Base-by-base conservation (phyloP, 2,888 invertebrate species). In the Hecatera dysodea region DNA sequence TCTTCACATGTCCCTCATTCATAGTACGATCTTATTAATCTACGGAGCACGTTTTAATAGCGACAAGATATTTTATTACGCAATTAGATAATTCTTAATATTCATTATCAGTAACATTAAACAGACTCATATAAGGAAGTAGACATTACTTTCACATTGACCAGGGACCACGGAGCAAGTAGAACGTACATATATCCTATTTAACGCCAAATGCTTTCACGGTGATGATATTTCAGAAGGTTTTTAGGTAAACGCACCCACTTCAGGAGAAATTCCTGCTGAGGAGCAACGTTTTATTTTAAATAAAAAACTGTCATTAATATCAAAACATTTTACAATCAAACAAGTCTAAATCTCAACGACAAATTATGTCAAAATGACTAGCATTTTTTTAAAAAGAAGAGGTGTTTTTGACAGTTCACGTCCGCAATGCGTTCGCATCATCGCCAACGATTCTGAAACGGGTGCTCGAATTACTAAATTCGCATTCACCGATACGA, bases 181-280 rank as follows among this genome's bases (percentile, higher is more conserved):
- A 56, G 64, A 63, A 55, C 72, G 55, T 63, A 55, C 72, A 48
- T 63, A 42, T 72, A 48, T 56, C 55, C 42, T 33, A 72, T 64
- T 72, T 72, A 63, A 72, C 63, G 64, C 63, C 48, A 33, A 72
- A 72, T 63, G 64, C 55, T 72, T 56, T 72, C 48, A 42, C 22
- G 42, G 33, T 27, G 46, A 55, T 39, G 22, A 72, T 33, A 33
- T 56, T 48, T 56, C 24, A n/a, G 15, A 56, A 63, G 29, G 12
- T 55, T 46, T 55, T 15, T n/a, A n/a, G n/a, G n/a, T n/a, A n/a
- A n/a, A n/a, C n/a, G n/a, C n/a, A n/a, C n/a, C n/a, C n/a, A n/a
- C n/a, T n/a, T n/a, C n/a, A n/a, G n/a, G n/a, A n/a, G n/a, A n/a
- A n/a, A n/a, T n/a, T n/a, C n/a, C n/a, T n/a, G n/a, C n/a, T n/a